phyloP scores from a whole-genome alignment of 2,797 vertebrate species.

The Brachyrhaphis roseni region DNA sequence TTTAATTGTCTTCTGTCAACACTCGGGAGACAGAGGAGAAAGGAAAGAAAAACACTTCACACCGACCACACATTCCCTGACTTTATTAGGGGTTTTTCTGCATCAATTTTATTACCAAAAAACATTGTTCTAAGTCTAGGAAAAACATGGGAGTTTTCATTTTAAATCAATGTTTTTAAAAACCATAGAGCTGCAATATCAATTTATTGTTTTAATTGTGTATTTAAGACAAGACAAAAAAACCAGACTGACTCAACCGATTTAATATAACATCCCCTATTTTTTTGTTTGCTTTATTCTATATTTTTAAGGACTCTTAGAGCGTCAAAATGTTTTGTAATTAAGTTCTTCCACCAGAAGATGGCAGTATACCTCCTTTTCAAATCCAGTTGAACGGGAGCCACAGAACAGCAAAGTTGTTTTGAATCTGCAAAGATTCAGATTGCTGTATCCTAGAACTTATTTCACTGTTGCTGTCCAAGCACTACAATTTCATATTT shows the following conservation, averaged over 20 bases:
- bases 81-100: conserved; percentile 3
- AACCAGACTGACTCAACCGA: not conserved
- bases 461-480: conserved; percentile 6
- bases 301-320: not conserved
- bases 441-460: conserved; percentile 20
- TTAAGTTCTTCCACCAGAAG: conserved; percentile 54
- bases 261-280: not conserved
- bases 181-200: not conserved
- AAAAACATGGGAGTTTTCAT: not conserved
- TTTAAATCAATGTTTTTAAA: not conserved
- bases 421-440: conserved; percentile 22
- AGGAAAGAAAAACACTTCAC: conserved; percentile 7
- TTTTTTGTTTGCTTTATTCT: not conserved
- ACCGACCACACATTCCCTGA: conserved; percentile 12
- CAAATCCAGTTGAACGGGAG: conserved; percentile 22
- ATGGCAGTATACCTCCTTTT: conserved; percentile 70
- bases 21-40: conserved; percentile 36
- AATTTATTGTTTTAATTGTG: not conserved
- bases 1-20: conserved; percentile 79
- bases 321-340: conserved; percentile 6
- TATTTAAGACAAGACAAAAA: too few relatives aligned
- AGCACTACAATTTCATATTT: conserved; percentile 6
- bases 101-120: not conserved
- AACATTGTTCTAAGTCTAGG: not conserved
- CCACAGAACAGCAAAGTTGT: conserved; percentile 18